Evolutionary conservation across 2,888 invertebrate genomes (phyloP), one percentile per base, ranked within the genome.

Genomic region (Brachyptera risi): DNA sequence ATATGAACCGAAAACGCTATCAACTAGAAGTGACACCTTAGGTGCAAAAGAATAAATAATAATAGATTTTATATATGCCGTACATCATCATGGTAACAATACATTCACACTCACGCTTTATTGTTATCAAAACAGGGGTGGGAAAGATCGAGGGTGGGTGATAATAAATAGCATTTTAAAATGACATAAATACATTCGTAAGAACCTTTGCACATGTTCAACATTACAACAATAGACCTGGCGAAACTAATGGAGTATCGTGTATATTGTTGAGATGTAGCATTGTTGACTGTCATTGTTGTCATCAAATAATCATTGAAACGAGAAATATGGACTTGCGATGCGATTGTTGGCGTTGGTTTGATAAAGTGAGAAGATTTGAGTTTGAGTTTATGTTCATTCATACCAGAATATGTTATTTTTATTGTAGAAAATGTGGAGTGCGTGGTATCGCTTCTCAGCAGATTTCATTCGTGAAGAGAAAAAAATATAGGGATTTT

Each of bases 161-260:
- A 21, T 54, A 51, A 51, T 54, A 54, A 54, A 54, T 54, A 23
- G 37, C 21, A 37, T 37, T 54, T 54, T 54, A 54, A 54, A 37
- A 54, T 21, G 54, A 54, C 54, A 54, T 54, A 54, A 54, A 54
- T 31, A 54, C 37, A 54, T 35, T 19, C 9, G 23, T 3, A 35
- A 54, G 23, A 9, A 17, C 9, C n/a, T 47, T 23, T 47, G 24
- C 23, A 47, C 1, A 47, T 23, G 47, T 24, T 21, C 21, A 19
- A n/a, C 4, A n/a, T n/a, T 11, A 1, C n/a, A 21, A 47, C 24
- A 47, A 24, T 11, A 21, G 23, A 7, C 24, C 47, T 9, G 54
- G 54, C 54, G 35, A 54, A 54, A 54, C 54, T 54, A 54, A 54
- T 54, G 54, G 54, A 54, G 35, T 54, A n/a, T n/a, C n/a, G n/a